phyloP scores from a whole-genome alignment of 2,888 invertebrate genomes.

The Diaprepes abbreviatus region DNA sequence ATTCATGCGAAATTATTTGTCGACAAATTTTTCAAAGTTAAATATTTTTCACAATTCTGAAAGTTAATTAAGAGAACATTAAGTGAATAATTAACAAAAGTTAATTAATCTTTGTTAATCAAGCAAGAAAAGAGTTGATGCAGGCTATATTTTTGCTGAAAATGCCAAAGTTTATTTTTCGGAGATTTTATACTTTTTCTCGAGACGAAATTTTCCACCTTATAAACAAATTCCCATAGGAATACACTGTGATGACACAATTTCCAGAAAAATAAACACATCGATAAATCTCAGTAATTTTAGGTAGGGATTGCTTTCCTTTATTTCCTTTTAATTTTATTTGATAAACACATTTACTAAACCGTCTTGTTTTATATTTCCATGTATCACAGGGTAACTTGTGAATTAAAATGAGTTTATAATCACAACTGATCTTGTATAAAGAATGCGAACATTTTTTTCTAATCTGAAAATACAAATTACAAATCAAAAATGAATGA shows the following conservation, averaged over 20 bases:
- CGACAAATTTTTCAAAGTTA: background rate
- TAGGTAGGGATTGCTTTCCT: background rate
- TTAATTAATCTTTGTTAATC: conserved; percentile 3
- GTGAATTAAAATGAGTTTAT: too few relatives aligned
- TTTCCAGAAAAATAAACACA: conserved; percentile 3
- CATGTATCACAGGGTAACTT: too few relatives aligned
- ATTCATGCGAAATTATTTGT: background rate
- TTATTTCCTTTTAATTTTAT: background rate
- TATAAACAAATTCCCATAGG: background rate
- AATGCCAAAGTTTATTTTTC: background rate
- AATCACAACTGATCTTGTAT: too few relatives aligned
- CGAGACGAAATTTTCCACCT: background rate
- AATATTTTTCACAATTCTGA: background rate
- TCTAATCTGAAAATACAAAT: too few relatives aligned
- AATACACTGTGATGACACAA: background rate
- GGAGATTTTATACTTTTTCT: background rate
- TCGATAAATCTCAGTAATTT: background rate
- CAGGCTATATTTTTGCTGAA: background rate
- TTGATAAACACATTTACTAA: too few relatives aligned
- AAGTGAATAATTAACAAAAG: background rate
- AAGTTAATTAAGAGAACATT: conserved; percentile 1
- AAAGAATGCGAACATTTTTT: too few relatives aligned
- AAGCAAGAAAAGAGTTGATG: background rate
- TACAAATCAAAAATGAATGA: too few relatives aligned
- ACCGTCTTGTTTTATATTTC: too few relatives aligned